A percentile compares a stretch with the other conserved stretches of the same genome.
Conservation (phyloP, 35 echinoderm and acorn worm species). For the Hemicentrotus pulcherrimus region DNA sequence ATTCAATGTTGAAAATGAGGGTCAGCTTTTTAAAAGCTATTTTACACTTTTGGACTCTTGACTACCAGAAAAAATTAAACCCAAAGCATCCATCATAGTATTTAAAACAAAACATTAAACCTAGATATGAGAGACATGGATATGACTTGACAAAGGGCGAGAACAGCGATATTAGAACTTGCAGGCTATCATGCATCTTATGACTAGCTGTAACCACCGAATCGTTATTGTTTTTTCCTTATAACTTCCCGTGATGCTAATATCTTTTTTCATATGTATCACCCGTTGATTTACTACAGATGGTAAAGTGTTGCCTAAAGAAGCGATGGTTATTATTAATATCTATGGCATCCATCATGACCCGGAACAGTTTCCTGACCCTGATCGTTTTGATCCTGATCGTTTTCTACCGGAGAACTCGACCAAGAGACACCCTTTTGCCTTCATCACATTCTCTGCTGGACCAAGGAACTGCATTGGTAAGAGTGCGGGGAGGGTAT, state of each 20-base stretch:
- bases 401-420: conserved; percentile 69
- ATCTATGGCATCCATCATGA: conserved; percentile 71
- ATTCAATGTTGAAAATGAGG: too few relatives aligned
- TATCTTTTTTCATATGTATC: not conserved
- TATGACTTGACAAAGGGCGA: too few relatives aligned
- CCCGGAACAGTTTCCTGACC: conserved; percentile 71
- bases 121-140: too few relatives aligned
- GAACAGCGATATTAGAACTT: too few relatives aligned
- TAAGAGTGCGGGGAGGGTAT: conserved; percentile 32
- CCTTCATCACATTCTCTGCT: conserved; percentile 90
- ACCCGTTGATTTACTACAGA: conserved; percentile 27
- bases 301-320: conserved; percentile 78
- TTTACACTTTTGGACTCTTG: too few relatives aligned
- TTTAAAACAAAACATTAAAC: too few relatives aligned
- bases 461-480: conserved; percentile 95
- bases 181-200: too few relatives aligned
- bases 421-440: conserved; percentile 71
- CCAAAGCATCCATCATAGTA: too few relatives aligned
- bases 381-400: conserved; percentile 86
- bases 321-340: conserved; percentile 35
- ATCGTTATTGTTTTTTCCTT: too few relatives aligned
- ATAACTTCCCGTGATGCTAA: not conserved
- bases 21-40: too few relatives aligned
- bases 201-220: too few relatives aligned
- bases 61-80: too few relatives aligned